phyloP scores from a whole-genome alignment of 2,797 vertebrate species.

The Gymnothorax javanicus region DNA sequence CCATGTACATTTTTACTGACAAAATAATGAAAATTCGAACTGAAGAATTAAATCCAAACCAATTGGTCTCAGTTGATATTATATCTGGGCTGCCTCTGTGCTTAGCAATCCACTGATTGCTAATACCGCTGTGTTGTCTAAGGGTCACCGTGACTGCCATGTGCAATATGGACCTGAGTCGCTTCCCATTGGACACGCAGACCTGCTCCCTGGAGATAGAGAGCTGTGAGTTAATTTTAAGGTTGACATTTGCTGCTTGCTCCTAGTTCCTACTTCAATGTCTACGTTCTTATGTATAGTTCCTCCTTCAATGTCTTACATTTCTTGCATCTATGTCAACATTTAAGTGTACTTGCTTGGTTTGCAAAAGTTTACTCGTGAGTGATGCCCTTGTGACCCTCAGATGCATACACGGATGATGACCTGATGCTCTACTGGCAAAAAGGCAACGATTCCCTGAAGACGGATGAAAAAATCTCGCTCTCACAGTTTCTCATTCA shows the following conservation, averaged over 20 bases:
- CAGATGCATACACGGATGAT: constrained; percentile 90
- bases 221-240: constrained; percentile 83
- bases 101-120: not conserved
- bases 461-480: constrained; percentile 88
- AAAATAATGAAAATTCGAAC: not conserved
- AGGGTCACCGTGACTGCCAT: constrained; percentile 92
- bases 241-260: not conserved
- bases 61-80: not conserved
- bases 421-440: constrained; percentile 95
- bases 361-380: not conserved
- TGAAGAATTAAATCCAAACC: not conserved
- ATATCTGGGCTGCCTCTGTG: not conserved
- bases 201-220: constrained; percentile 92
- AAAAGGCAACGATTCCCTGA: constrained; percentile 85
- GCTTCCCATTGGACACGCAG: constrained; percentile 89
- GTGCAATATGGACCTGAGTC: constrained; percentile 95
- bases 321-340: not conserved
- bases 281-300: not conserved
- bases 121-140: constrained; percentile 43
- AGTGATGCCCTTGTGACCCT: not conserved
- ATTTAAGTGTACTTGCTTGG: not conserved
- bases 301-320: not conserved
- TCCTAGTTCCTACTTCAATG: not conserved
- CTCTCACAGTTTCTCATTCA: constrained; percentile 93
- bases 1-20: not conserved